These are phyloP conservation scores for Acanthochromis polyacanthus DNA, from an alignment of 2,113 vertebrate species.

Conservation along the genomic window DNA sequence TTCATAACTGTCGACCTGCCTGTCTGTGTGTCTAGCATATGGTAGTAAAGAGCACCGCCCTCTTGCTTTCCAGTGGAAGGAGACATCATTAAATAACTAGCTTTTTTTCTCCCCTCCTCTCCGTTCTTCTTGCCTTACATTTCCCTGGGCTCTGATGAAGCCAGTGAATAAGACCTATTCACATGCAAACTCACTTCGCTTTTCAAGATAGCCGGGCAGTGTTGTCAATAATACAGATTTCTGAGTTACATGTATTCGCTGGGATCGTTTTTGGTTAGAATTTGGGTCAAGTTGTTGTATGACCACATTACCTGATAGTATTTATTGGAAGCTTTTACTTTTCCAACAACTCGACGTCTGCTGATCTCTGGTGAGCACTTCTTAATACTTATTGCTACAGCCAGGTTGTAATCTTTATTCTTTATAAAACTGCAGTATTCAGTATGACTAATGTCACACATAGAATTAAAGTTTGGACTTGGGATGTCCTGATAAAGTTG, in stretches of 20 bases:
- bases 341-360: constrained; percentile 36
- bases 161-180: constrained; percentile 1
- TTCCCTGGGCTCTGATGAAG: background rate
- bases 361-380: constrained; percentile 46
- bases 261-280: constrained; percentile 15
- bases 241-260: constrained; percentile 3
- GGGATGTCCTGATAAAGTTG: too few relatives aligned
- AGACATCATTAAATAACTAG: constrained; percentile 52
- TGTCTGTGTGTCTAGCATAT: constrained; percentile 68
- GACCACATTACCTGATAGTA: constrained; percentile 40
- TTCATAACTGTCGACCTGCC: constrained; percentile 77
- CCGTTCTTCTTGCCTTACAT: constrained; percentile 19
- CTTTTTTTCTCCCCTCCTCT: background rate
- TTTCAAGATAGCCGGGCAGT: background rate
- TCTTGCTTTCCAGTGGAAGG: constrained; percentile 58
- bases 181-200: background rate
- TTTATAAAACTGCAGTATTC: constrained; percentile 3
- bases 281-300: constrained; percentile 38
- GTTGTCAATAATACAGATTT: background rate
- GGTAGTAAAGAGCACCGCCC: constrained; percentile 61
- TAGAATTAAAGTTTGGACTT: too few relatives aligned
- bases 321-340: constrained; percentile 60
- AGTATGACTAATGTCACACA: too few relatives aligned
- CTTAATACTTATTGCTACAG: constrained; percentile 54
- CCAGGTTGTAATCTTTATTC: constrained; percentile 49